phyloP scores from a whole-genome alignment of 2,888 invertebrate genomes.

The Sisyra terminalis region DNA sequence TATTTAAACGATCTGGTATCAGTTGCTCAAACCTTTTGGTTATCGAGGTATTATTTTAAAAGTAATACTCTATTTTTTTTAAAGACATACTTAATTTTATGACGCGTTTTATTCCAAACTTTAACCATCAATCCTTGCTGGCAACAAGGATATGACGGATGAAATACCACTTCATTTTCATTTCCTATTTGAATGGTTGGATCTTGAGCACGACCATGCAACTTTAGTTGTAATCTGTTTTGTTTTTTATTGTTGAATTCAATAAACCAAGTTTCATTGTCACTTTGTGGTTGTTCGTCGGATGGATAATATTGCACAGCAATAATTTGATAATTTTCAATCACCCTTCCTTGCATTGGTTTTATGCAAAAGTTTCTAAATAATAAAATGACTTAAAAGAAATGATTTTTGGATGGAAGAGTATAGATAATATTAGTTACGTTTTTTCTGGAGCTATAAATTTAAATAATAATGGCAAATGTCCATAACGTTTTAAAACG shows the following conservation, averaged over 20 bases:
- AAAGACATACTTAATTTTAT: conserved; percentile 24
- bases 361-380: conserved; percentile 24
- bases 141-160: conserved; percentile 23
- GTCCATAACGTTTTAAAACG: conserved; percentile 22
- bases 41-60: too few species aligned
- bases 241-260: conserved; percentile 25
- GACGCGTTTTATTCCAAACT: conserved; percentile 25
- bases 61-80: too few species aligned
- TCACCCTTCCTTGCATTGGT: conserved; percentile 27
- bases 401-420: not conserved
- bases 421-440: conserved; percentile 13
- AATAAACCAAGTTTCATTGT: conserved; percentile 28
- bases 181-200: conserved; percentile 21
- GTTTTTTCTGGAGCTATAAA: conserved; percentile 25
- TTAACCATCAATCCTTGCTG: conserved; percentile 18
- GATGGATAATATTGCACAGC: conserved; percentile 23
- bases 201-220: conserved; percentile 25
- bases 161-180: conserved; percentile 21
- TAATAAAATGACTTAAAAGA: too few species aligned
- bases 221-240: conserved; percentile 20
- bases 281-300: conserved; percentile 17
- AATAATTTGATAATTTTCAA: conserved; percentile 22
- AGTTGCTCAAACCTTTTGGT: not conserved
- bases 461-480: conserved; percentile 26
- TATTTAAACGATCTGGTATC: not conserved